Evolutionary conservation across 2,888 invertebrate genomes (phyloP).

Genomic region (Elmis aenea): DNA sequence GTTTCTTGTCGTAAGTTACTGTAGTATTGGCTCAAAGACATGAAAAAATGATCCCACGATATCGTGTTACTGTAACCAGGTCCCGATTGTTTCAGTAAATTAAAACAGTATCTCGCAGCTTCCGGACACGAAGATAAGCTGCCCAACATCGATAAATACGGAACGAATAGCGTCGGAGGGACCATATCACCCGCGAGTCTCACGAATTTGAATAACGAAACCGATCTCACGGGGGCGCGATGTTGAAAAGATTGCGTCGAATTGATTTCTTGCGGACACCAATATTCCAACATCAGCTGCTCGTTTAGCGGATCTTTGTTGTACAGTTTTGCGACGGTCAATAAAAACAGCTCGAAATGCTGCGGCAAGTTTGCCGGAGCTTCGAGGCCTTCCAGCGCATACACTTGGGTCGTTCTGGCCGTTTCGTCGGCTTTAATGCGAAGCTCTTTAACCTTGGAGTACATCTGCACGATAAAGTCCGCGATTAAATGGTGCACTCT

Average conservation of each 20-base stretch:
- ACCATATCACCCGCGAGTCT: constrained; percentile 81
- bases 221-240: constrained; percentile 58
- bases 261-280: constrained; percentile 60
- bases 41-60: constrained; percentile 83
- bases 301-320: constrained; percentile 64
- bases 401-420: constrained; percentile 70
- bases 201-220: constrained; percentile 86
- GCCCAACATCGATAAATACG: constrained; percentile 81
- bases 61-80: constrained; percentile 51
- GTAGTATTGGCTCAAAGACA: constrained; percentile 69
- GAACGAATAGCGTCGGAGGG: constrained; percentile 76
- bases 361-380: constrained; percentile 69
- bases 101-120: constrained; percentile 75
- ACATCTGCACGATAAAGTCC: constrained; percentile 91
- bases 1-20: constrained; percentile 66
- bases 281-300: constrained; percentile 74
- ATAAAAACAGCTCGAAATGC: constrained; percentile 79
- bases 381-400: constrained; percentile 70
- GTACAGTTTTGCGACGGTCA: constrained; percentile 75
- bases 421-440: constrained; percentile 84
- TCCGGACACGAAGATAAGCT: constrained; percentile 71
- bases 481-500: constrained; percentile 80
- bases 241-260: constrained; percentile 42
- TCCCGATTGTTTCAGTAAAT: constrained; percentile 66
- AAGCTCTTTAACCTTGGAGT: constrained; percentile 81